These are phyloP conservation scores for Strix occidentalis DNA, from an alignment of 2,797 vertebrate species.

Conservation along the genomic window DNA sequence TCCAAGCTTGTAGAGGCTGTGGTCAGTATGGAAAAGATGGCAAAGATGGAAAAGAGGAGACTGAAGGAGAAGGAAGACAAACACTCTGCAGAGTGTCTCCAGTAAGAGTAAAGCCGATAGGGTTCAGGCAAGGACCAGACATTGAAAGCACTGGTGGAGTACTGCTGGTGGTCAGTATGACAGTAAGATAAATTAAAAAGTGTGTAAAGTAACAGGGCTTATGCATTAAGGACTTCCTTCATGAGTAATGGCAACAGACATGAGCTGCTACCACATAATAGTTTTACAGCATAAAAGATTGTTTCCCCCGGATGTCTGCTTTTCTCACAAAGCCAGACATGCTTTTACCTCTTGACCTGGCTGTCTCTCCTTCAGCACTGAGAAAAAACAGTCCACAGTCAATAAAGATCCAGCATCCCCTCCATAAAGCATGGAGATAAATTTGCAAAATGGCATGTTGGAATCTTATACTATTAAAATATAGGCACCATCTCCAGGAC, in stretches of 20 bases:
- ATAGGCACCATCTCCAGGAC: background rate
- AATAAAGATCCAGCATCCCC: background rate
- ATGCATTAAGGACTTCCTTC: background rate
- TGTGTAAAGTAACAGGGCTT: background rate
- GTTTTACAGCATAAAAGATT: background rate
- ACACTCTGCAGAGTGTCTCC: background rate
- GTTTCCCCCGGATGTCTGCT: background rate
- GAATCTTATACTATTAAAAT: background rate
- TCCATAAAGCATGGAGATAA: background rate
- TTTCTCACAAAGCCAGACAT: background rate
- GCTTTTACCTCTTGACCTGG: background rate
- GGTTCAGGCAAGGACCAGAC: fast-evolving
- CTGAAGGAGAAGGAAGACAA: background rate
- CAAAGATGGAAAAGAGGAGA: background rate
- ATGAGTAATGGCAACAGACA: background rate
- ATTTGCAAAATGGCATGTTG: background rate
- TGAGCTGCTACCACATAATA: background rate
- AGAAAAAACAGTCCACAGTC: background rate
- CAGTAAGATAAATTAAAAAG: background rate
- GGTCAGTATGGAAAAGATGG: background rate
- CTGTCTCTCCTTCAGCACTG: background rate
- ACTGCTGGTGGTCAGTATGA: background rate
- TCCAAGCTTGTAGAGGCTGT: background rate
- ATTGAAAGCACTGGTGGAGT: background rate
- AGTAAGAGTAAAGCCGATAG: background rate